These are phyloP conservation scores for Proales similis DNA, from an alignment of 1,140 invertebrate genomes.

Conservation along the genomic window DNA sequence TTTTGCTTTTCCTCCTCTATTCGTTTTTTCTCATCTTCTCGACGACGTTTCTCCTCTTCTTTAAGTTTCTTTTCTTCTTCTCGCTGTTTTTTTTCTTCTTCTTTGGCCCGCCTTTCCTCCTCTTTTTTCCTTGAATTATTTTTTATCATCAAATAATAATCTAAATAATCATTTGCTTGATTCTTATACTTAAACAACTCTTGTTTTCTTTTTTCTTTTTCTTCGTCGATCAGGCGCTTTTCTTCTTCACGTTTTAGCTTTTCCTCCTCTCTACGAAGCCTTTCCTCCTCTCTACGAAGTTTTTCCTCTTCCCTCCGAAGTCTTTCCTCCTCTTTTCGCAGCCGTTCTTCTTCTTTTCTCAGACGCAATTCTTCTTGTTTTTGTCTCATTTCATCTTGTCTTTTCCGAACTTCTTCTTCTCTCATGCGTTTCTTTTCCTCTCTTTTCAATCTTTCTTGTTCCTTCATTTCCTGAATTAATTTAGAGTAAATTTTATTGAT, in stretches of 20 bases:
- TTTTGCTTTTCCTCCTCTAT: conserved; percentile 34
- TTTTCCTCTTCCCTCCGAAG: too few relatives aligned
- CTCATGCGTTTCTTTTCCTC: not conserved
- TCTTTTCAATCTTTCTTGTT: conserved; percentile 17
- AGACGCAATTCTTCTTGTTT: conserved; percentile 25
- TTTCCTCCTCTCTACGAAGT: conserved; percentile 20
- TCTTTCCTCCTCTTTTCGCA: conserved; percentile 23
- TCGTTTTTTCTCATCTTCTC: conserved; percentile 26
- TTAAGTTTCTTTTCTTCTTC: conserved; percentile 33
- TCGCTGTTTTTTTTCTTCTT: conserved; percentile 10
- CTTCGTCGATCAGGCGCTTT: conserved; percentile 28
- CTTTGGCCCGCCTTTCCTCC: conserved; percentile 11
- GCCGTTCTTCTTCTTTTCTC: conserved; percentile 19
- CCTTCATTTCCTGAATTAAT: conserved; percentile 5
- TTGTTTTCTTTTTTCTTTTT: conserved; percentile 14
- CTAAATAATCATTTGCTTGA: not conserved
- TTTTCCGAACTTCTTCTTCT: conserved; percentile 1
- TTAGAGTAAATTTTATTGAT: not conserved
- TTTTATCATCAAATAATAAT: not conserved
- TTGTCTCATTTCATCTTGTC: too few relatives aligned
- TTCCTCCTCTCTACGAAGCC: conserved; percentile 13
- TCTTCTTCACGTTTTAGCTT: too few relatives aligned
- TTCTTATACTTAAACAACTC: conserved; percentile 21
- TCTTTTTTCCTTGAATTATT: conserved; percentile 8
- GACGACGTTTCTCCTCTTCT: conserved; percentile 32